A percentile compares a stretch with the other conserved stretches of the same genome.
phyloP scores from a whole-genome alignment of 1,140 invertebrate genomes.

The Bombus difficillimus region DNA sequence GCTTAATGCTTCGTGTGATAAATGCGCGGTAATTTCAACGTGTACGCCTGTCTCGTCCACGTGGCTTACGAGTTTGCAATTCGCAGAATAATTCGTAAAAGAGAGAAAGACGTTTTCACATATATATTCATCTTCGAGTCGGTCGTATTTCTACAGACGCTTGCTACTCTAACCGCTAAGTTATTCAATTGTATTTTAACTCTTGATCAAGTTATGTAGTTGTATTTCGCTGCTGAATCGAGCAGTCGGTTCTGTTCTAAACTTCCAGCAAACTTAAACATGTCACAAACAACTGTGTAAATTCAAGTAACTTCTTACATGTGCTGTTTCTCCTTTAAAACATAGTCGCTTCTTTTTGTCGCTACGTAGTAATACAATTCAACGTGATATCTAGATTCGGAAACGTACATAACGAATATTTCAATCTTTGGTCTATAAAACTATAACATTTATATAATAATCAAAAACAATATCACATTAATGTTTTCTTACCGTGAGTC shows the following conservation, averaged over 20 bases:
- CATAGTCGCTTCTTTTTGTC: background rate
- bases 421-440: no score
- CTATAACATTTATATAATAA: no score
- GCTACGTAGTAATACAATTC: background rate
- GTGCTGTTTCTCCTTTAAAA: background rate
- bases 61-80: background rate
- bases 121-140: background rate
- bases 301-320: constrained; percentile 14
- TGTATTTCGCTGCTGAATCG: background rate
- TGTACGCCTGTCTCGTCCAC: background rate
- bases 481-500: no score
- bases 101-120: background rate
- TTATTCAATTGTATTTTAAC: constrained; percentile 31
- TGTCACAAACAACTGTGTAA: constrained; percentile 1
- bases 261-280: constrained; percentile 20
- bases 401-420: background rate
- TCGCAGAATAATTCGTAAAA: background rate
- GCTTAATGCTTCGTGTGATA: background rate
- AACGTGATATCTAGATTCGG: background rate
- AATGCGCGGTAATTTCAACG: background rate
- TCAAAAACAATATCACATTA: no score
- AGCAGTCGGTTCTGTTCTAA: constrained; percentile 2
- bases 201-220: constrained; percentile 17
- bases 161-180: background rate
- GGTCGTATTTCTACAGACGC: background rate